Conservation (phyloP, 92 coral and sea anemone genomes). For the Diadumene lineata region DNA sequence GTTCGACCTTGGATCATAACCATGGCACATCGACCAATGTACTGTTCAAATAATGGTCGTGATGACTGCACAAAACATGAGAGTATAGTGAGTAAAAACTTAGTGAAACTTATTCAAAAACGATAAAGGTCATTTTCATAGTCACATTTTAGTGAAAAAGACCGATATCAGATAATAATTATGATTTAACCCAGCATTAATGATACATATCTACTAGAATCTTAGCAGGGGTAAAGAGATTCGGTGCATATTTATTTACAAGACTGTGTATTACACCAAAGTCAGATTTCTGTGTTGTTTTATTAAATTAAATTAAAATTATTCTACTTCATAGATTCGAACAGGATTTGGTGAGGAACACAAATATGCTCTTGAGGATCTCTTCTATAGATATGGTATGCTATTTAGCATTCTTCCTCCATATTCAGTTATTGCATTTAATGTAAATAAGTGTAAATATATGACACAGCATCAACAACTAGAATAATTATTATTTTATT, state of each 20-base stretch:
- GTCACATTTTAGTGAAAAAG: neutral
- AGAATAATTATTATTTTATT: no score
- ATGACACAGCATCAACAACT: no score
- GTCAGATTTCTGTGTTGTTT: neutral
- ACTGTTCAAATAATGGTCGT: constrained; percentile 71
- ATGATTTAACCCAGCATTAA: no score
- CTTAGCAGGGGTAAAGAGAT: no score
- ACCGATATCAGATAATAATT: no score
- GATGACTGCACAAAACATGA: constrained; percentile 75
- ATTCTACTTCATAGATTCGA: constrained; percentile 42
- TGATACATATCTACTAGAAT: no score
- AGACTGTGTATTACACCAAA: no score
- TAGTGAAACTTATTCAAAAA: neutral
- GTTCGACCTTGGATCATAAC: constrained; percentile 85
- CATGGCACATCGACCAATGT: constrained; percentile 98
- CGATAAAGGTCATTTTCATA: neutral
- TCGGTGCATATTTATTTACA: no score
- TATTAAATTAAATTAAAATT: no score
- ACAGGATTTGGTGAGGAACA: constrained; percentile 58
- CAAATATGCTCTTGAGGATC: constrained; percentile 64
- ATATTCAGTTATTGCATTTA: no score
- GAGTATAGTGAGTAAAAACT: constrained; percentile 56
- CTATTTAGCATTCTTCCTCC: no score
- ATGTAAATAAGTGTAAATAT: no score
- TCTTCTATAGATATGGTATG: constrained; percentile 85